Percentiles rank a stretch among this genome's conserved stretches.
These are phyloP conservation scores for Pachyseris speciosa DNA, from an alignment of 64 coral and sea anemone species.

Conservation along the genomic window DNA sequence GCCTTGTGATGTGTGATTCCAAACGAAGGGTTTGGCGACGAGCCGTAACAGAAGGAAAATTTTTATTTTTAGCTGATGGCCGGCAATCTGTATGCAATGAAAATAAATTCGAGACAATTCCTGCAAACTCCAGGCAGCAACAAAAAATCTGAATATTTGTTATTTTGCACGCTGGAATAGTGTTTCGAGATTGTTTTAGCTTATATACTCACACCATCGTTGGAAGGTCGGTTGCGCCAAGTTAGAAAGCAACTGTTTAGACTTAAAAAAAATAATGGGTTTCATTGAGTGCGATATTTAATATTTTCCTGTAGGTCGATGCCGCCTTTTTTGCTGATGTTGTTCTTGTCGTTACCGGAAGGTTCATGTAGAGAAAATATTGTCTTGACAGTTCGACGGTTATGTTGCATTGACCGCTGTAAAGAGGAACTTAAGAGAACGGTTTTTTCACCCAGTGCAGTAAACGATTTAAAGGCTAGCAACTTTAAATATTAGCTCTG, in stretches of 20 bases:
- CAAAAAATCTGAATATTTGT: neutral
- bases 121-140: no score
- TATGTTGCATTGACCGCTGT: no score
- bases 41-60: neutral
- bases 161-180: neutral
- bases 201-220: neutral
- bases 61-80: neutral
- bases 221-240: neutral
- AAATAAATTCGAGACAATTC: neutral
- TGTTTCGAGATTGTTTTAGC: neutral
- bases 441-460: no score
- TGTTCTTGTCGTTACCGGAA: neutral
- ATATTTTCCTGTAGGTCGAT: neutral
- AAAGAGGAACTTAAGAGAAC: no score
- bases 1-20: neutral
- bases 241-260: neutral
- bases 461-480: no score
- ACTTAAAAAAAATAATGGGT: neutral
- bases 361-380: neutral
- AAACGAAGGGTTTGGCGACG: neutral
- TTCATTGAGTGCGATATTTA: neutral
- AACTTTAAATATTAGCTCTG: no score
- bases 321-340: neutral
- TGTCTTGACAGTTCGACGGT: no score
- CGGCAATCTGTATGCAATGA: neutral